These are phyloP conservation scores for Heliopora coerulea DNA, from an alignment of 92 coral and sea anemone genomes.

Conservation along the genomic window DNA sequence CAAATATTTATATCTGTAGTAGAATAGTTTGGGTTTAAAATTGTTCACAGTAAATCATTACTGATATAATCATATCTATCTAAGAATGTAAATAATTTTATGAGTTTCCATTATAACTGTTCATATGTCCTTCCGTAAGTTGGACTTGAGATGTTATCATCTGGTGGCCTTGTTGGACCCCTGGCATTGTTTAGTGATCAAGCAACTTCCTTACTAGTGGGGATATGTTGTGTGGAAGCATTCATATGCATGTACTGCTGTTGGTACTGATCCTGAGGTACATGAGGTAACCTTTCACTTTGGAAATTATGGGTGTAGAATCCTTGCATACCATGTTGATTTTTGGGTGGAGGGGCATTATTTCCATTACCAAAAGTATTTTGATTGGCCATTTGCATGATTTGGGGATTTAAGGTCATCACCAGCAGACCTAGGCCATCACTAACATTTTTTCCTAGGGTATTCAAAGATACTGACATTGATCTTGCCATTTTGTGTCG, in stretches of 20 bases:
- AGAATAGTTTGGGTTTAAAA: conserved; percentile 4
- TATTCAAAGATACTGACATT: conserved; percentile 27
- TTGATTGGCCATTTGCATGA: conserved; percentile 34
- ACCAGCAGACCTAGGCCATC: conserved; percentile 48
- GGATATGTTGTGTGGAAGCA: too few relatives aligned
- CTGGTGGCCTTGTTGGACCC: background rate
- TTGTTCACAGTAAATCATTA: background rate
- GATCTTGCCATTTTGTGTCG: conserved; percentile 24
- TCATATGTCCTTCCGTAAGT: background rate
- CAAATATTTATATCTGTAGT: too few relatives aligned
- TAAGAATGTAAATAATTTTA: background rate
- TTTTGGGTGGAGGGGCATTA: background rate
- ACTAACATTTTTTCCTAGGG: conserved; percentile 39
- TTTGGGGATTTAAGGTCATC: conserved; percentile 40
- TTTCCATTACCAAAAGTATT: conserved; percentile 4
- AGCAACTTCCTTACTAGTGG: too few relatives aligned
- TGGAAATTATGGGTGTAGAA: background rate
- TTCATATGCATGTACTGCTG: background rate
- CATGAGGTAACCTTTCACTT: background rate
- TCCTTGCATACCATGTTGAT: background rate
- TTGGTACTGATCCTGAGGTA: background rate
- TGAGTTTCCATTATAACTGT: background rate
- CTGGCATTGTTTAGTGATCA: too few relatives aligned
- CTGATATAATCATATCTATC: background rate
- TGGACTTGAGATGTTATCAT: background rate